Percentiles rank a stretch among this genome's conserved stretches.
phyloP scores from a whole-genome alignment of 2,113 vertebrate species.

The Equus przewalskii region DNA sequence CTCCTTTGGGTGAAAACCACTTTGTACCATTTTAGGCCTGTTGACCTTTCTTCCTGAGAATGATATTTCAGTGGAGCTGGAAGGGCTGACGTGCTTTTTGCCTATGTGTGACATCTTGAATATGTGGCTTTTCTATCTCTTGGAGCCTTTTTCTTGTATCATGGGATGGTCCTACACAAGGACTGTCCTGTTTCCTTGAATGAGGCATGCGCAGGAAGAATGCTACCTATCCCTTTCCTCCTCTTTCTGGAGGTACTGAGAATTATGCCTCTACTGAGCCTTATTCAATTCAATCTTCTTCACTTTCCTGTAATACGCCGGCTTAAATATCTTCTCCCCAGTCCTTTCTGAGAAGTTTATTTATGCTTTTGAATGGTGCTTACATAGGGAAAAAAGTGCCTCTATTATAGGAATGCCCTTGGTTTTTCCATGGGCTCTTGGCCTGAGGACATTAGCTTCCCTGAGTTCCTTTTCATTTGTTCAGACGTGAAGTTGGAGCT shows the following conservation, averaged over 20 bases:
- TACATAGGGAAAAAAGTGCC: not conserved
- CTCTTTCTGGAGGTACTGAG: conserved; percentile 65
- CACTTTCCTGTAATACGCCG: conserved; percentile 73
- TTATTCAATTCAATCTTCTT: conserved; percentile 53
- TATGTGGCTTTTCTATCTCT: conserved; percentile 66
- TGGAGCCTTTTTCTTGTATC: conserved; percentile 57
- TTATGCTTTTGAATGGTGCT: conserved; percentile 60
- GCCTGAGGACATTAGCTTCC: conserved; percentile 48
- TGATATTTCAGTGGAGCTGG: conserved; percentile 72
- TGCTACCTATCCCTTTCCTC: not conserved
- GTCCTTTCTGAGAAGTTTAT: conserved; percentile 78
- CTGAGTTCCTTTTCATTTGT: conserved; percentile 25
- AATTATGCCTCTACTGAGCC: conserved; percentile 46
- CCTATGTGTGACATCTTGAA: conserved; percentile 38
- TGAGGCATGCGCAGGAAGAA: not conserved
- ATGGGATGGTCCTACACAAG: conserved; percentile 28
- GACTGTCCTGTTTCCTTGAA: not conserved
- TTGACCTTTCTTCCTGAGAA: conserved; percentile 77
- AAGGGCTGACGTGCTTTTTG: conserved; percentile 62
- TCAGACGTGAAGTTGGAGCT: conserved; percentile 57
- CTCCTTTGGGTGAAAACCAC: conserved; percentile 19
- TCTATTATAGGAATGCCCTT: conserved; percentile 60
- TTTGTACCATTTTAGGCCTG: conserved; percentile 42
- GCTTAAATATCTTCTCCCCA: conserved; percentile 66
- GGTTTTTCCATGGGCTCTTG: conserved; percentile 63